Base-by-base conservation (phyloP, 2,888 invertebrate genomes). In the Nipponacmea schrenckii region DNA sequence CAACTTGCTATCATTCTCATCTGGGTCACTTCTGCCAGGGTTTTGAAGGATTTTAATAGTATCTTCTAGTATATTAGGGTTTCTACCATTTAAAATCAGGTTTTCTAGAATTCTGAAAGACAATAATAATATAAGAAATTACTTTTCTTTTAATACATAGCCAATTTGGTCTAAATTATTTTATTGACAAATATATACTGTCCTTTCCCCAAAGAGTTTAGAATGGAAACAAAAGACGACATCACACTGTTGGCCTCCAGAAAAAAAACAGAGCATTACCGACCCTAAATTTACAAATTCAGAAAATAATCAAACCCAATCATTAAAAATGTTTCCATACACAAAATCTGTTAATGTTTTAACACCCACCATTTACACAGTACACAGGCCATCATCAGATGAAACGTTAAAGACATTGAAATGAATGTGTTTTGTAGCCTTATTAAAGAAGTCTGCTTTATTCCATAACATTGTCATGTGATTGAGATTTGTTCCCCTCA, bases 1-100 rank as follows among this genome's bases (percentile, higher is more conserved):
- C 4, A 79, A 64, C 14, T 75, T 77, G 12, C 44, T 27, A 64
- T 81, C 80, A 46, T 79, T 71, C 14, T 81, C 79, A 27, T 77
- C 76, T 0, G 79, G 78, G 63, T 75, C 72, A 12, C 65, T 44
- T 2, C 76, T 66, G 0, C 20, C n/a, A 0, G 69, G 72, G 27
- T 72, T 62, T 4, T 69, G 15, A 8, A 80, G 69, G 12, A 69
- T 46, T 8, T 79, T 56, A 24, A 83, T 74, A 2, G 83, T 83
- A 3, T 76, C 76, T 56, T 83, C 80, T 1, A 80, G 78, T 26
- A 72, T 79, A 27, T 79, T 77, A 17, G 68, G 64, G 12, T 65
- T 68, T 14, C 50, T 24, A 27, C 73, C 78, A 66, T 76, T 65
- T 26, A 80, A 69, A 64, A 80, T 80, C 50, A 72, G 77, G 66